phyloP scores from a whole-genome alignment of 2,888 invertebrate species.

The Malachius bipustulatus region DNA sequence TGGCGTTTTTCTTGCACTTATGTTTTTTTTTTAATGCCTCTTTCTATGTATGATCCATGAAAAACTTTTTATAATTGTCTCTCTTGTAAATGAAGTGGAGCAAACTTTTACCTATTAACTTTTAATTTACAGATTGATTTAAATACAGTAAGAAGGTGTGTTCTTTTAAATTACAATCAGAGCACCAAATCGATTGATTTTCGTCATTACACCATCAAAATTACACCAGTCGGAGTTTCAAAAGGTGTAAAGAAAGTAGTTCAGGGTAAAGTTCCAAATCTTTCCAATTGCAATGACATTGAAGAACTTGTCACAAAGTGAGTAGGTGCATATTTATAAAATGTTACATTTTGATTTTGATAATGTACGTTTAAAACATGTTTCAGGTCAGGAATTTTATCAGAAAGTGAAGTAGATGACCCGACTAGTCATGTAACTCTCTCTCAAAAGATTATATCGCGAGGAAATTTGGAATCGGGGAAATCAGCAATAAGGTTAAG shows the following conservation, averaged over 20 bases:
- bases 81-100: too few species aligned
- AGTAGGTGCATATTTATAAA: conserved; percentile 29
- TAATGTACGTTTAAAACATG: neutral
- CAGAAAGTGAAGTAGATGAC: conserved; percentile 87
- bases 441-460: conserved; percentile 61
- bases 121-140: conserved; percentile 60
- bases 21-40: too few species aligned
- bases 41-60: too few species aligned
- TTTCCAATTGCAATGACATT: conserved; percentile 72
- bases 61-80: too few species aligned
- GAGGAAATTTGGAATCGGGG: conserved; percentile 62
- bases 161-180: conserved; percentile 81
- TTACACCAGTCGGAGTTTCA: conserved; percentile 81
- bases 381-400: conserved; percentile 52
- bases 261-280: conserved; percentile 81
- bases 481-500: conserved; percentile 61
- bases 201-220: conserved; percentile 89
- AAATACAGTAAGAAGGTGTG: conserved; percentile 74
- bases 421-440: conserved; percentile 66
- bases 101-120: conserved; percentile 1
- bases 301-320: conserved; percentile 80
- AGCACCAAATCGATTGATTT: conserved; percentile 78
- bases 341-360: neutral
- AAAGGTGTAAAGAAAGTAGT: conserved; percentile 87
- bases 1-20: too few species aligned